These are phyloP conservation scores for Tinea pellionella DNA, from an alignment of 2,888 invertebrate genomes.

Conservation along the genomic window DNA sequence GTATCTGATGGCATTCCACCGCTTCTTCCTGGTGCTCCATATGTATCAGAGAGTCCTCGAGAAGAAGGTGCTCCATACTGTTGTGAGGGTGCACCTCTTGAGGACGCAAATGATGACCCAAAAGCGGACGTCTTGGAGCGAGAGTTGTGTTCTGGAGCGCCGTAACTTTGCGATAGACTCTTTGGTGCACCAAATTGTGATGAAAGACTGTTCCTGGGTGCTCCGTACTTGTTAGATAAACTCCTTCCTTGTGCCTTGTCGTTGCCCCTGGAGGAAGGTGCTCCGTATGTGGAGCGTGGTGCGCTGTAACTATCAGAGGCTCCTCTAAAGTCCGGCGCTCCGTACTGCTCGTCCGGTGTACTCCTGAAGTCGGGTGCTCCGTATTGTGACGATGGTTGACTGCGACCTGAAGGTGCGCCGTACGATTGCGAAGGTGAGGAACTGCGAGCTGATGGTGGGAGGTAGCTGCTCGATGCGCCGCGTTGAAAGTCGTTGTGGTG, in stretches of 20 bases:
- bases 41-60: slow-evolving; percentile 27
- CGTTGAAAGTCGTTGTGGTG: slow-evolving; percentile 15
- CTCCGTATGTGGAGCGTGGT: slow-evolving; percentile 26
- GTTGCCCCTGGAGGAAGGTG: slow-evolving; percentile 18
- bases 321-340: not conserved
- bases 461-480: slow-evolving; percentile 2
- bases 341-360: not conserved
- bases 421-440: not conserved
- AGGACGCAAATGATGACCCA: not conserved
- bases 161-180: not conserved
- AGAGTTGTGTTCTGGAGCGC: not conserved
- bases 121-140: not conserved
- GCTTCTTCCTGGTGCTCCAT: slow-evolving; percentile 25
- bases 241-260: slow-evolving; percentile 15
- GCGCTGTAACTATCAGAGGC: slow-evolving; percentile 29
- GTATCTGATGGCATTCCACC: slow-evolving; percentile 45
- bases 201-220: slow-evolving; percentile 19
- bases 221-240: slow-evolving; percentile 15
- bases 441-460: not conserved
- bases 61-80: slow-evolving; percentile 33
- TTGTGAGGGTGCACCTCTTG: slow-evolving; percentile 21
- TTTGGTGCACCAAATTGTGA: not conserved
- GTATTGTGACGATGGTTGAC: slow-evolving; percentile 3
- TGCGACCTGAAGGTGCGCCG: not conserved
- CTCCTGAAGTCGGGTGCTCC: slow-evolving; percentile 7